Percentiles rank a stretch among this genome's conserved stretches.
These are phyloP conservation scores for Anomalospiza imberbis DNA, from an alignment of 2,797 vertebrate species.

Conservation along the genomic window DNA sequence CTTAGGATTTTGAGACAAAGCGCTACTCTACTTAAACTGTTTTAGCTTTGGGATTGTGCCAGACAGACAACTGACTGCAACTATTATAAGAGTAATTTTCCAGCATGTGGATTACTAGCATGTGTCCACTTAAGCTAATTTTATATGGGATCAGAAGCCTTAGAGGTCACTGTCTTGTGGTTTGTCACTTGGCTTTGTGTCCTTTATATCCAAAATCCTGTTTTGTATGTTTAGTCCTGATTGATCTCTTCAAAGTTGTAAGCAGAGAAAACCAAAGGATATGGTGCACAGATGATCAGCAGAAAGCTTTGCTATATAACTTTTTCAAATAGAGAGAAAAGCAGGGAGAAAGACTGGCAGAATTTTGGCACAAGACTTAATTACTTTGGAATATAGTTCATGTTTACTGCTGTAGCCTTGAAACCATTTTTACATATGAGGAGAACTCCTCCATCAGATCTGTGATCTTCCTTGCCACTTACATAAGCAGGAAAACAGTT, in stretches of 20 bases:
- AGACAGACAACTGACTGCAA: slow-evolving; percentile 21
- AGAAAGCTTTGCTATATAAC: background rate
- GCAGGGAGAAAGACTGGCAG: background rate
- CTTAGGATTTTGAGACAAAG: slow-evolving; percentile 6
- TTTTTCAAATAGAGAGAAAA: background rate
- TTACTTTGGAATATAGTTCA: background rate
- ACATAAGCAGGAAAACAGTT: background rate
- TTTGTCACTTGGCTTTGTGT: background rate
- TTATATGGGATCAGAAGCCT: background rate
- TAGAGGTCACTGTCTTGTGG: background rate
- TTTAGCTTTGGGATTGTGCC: slow-evolving; percentile 24
- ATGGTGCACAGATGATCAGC: background rate
- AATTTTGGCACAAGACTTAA: background rate
- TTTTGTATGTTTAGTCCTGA: background rate
- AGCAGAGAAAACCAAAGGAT: background rate
- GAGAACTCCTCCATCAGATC: background rate
- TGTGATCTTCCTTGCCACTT: background rate
- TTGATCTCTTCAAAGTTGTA: background rate
- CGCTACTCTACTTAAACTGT: background rate
- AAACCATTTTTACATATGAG: background rate
- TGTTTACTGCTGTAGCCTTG: background rate
- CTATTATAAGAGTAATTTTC: background rate
- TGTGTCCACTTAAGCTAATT: slow-evolving; percentile 53
- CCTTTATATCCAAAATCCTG: background rate
- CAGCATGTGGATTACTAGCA: slow-evolving; percentile 40